These are phyloP conservation scores for Mobula hypostoma DNA, from an alignment of 2,113 vertebrate species.

Conservation along the genomic window DNA sequence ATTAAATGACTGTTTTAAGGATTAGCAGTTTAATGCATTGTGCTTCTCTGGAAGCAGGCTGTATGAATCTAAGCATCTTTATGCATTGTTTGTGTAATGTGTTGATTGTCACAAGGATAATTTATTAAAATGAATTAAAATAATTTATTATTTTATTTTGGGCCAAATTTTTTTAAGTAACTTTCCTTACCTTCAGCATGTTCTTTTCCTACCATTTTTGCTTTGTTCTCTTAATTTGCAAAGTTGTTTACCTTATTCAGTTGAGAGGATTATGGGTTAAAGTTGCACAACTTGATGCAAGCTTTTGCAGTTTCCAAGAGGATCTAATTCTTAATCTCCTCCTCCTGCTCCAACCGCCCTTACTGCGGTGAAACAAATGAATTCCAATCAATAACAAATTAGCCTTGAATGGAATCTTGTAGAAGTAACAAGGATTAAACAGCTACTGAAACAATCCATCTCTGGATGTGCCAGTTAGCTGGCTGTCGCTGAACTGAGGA, in stretches of 20 bases:
- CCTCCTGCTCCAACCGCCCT: not conserved
- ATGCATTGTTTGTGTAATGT: slow-evolving; percentile 4
- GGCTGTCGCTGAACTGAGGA: not conserved
- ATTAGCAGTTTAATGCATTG: slow-evolving; percentile 22
- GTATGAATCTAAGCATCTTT: not conserved
- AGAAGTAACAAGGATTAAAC: not conserved
- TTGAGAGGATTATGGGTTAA: not conserved
- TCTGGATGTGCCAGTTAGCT: not conserved
- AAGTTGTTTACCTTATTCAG: not conserved
- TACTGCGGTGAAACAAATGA: not conserved
- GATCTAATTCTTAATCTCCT: not conserved
- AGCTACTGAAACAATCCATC: not conserved
- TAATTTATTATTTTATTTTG: not conserved
- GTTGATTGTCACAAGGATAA: not conserved
- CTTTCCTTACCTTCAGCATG: no score
- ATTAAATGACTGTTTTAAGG: slow-evolving; percentile 9
- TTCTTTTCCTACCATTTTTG: not conserved
- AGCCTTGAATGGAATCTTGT: not conserved
- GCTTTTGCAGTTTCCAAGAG: not conserved
- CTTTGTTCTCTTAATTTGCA: not conserved
- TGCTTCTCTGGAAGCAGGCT: not conserved
- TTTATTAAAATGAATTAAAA: slow-evolving; percentile 8
- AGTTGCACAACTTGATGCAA: not conserved
- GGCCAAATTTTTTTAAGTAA: not conserved
- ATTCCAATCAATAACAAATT: not conserved